Percentiles rank a stretch among this genome's conserved stretches.
Evolutionary conservation across 2,113 vertebrate species (phyloP).

Genomic region (Dascyllus trimaculatus): DNA sequence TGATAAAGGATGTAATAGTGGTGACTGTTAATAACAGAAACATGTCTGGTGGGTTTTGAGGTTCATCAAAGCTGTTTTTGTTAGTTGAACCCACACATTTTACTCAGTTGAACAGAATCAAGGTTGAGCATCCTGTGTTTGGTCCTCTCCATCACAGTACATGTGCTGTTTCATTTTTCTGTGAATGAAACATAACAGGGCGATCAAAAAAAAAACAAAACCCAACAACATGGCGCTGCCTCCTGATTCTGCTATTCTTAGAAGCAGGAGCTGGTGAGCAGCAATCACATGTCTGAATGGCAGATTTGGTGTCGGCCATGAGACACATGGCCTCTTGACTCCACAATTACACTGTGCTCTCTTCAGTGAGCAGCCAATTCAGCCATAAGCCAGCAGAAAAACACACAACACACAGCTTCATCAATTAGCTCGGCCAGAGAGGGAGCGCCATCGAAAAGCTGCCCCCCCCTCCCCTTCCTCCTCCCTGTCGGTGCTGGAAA

Average conservation of each 20-base stretch:
- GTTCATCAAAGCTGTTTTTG: background rate
- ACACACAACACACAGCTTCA: constrained; percentile 8
- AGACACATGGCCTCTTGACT: constrained; percentile 26
- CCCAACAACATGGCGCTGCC: background rate
- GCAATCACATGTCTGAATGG: background rate
- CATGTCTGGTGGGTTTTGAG: no score
- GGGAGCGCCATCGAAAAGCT: constrained; percentile 5
- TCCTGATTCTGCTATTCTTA: constrained; percentile 7
- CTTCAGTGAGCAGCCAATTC: constrained; percentile 17
- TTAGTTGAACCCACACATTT: no score
- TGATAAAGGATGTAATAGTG: no score
- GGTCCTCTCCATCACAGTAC: background rate
- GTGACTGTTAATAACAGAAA: no score
- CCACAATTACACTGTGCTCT: constrained; percentile 14
- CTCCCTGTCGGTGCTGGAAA: constrained; percentile 16
- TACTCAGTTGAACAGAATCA: background rate
- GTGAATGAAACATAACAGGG: background rate
- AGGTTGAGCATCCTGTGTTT: background rate
- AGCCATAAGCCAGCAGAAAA: constrained; percentile 1
- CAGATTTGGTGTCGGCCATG: constrained; percentile 6
- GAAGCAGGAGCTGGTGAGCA: background rate
- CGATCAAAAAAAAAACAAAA: no score
- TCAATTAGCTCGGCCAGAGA: constrained; percentile 22
- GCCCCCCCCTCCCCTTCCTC: constrained; percentile 2
- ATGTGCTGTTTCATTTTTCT: background rate